phyloP scores from a whole-genome alignment of 2,113 vertebrate species.

The Anhinga rufa region DNA sequence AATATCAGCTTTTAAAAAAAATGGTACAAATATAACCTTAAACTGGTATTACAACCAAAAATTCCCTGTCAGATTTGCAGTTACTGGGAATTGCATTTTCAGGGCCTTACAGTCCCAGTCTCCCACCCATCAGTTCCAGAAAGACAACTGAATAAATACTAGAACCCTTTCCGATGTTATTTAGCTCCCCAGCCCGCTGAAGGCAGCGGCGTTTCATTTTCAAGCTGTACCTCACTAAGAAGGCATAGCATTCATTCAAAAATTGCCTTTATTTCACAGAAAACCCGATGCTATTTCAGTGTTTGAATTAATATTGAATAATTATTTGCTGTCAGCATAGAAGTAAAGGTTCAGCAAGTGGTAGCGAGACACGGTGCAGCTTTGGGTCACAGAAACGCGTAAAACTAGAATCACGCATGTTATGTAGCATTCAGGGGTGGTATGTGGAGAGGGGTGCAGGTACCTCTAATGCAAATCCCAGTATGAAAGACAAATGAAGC shows the following conservation, averaged over 20 bases:
- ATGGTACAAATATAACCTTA: rapidly evolving
- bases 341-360: not conserved
- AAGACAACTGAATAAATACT: not conserved
- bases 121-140: not conserved
- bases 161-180: not conserved
- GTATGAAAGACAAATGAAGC: rapidly evolving
- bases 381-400: rapidly evolving
- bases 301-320: not conserved
- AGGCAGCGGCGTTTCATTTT: not conserved
- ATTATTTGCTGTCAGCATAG: rapidly evolving
- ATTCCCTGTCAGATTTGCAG: not conserved
- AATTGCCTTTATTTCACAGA: not conserved
- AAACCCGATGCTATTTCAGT: rapidly evolving
- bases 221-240: not conserved
- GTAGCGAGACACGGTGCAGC: rapidly evolving
- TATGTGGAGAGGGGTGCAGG: not conserved
- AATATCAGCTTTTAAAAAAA: not conserved
- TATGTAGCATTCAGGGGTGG: rapidly evolving
- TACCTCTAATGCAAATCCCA: not conserved
- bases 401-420: rapidly evolving
- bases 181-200: not conserved
- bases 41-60: not conserved
- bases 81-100: not conserved
- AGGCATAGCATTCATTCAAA: rapidly evolving
- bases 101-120: not conserved